These are phyloP conservation scores for Cacatua alba DNA, from an alignment of 2,113 vertebrate genomes.

Conservation along the genomic window DNA sequence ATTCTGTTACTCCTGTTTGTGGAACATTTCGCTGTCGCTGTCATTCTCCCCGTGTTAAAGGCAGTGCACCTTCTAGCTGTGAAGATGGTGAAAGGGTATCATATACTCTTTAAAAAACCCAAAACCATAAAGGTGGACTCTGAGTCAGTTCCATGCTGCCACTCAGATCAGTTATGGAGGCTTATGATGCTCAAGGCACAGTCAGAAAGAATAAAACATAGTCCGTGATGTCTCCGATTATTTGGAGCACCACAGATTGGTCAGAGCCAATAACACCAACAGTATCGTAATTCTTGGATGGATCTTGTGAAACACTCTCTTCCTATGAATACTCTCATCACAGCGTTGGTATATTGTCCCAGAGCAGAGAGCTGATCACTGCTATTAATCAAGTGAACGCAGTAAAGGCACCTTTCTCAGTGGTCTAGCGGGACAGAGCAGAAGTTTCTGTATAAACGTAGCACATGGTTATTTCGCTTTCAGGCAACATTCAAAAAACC, in stretches of 20 bases:
- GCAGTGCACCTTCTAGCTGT: background rate
- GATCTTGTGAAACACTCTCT: background rate
- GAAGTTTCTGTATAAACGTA: background rate
- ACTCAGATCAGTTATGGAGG: background rate
- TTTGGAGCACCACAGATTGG: background rate
- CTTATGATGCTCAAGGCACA: background rate
- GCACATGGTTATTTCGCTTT: background rate
- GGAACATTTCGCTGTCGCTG: background rate
- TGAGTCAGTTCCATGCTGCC: background rate
- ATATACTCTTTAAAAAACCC: background rate
- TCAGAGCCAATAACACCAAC: background rate
- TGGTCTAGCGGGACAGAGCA: background rate
- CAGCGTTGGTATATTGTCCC: background rate
- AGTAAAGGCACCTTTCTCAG: background rate
- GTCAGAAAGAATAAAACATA: background rate
- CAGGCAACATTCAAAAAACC: background rate
- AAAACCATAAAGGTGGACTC: fast-evolving
- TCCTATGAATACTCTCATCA: background rate
- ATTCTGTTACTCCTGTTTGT: background rate
- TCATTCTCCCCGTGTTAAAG: background rate
- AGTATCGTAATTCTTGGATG: background rate
- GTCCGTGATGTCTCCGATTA: background rate
- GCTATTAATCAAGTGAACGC: background rate
- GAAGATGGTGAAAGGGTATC: background rate
- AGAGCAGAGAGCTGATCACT: background rate